A percentile compares a stretch with the other conserved stretches of the same genome.
Evolutionary conservation across 2,888 invertebrate species (phyloP).

Genomic region (Drosophila fulvimacula): DNA sequence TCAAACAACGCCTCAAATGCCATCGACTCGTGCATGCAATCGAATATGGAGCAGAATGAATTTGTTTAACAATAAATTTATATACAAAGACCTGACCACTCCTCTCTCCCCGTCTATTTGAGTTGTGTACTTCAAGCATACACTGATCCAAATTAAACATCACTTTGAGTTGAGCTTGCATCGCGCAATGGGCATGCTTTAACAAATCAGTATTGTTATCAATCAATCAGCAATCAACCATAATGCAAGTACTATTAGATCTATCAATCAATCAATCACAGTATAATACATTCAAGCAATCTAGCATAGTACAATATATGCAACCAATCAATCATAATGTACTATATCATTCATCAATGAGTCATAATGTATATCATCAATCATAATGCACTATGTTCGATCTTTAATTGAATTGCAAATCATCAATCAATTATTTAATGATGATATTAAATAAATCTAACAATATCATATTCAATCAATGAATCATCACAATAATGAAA

Average conservation of each 20-base stretch:
- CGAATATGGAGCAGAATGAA: conserved; percentile 52
- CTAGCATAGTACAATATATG: not conserved
- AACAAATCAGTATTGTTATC: not conserved
- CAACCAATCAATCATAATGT: not conserved
- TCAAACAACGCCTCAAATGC: conserved; percentile 62
- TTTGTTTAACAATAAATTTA: conserved; percentile 75
- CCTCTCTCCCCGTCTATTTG: not conserved
- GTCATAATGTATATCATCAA: not conserved
- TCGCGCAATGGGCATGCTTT: not conserved
- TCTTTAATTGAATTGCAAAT: no score
- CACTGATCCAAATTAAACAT: conserved; percentile 26
- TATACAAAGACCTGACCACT: not conserved
- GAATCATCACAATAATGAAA: no score
- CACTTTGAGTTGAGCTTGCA: not conserved
- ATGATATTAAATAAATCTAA: not conserved
- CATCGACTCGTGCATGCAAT: conserved; percentile 65
- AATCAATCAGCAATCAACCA: not conserved
- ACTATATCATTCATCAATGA: conserved; percentile 1
- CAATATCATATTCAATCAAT: not conserved
- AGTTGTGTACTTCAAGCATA: not conserved
- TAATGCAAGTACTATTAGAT: no score
- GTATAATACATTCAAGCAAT: not conserved
- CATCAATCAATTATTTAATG: not conserved
- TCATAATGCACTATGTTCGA: not conserved
- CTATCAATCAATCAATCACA: not conserved